Evolutionary conservation across 2,888 invertebrate genomes (phyloP), one percentile per base, ranked within the genome.

Genomic region (Pollenia labialis): DNA sequence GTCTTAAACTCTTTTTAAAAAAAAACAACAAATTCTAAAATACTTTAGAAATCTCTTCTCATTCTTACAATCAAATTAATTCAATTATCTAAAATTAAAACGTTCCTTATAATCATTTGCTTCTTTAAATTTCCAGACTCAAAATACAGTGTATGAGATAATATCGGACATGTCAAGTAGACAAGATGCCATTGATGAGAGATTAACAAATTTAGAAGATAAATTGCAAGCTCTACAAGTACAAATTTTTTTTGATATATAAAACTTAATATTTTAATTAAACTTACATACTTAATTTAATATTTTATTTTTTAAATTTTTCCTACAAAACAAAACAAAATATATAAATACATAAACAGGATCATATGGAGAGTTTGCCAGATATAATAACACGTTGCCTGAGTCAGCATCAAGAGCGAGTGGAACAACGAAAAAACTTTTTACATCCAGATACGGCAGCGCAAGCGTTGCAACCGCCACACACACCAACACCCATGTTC

Each of bases 131-230:
- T 88, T 87, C 23, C 95, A 99, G 99, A 99, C 99, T 89, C 99
- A 99, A 94, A 98, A 98, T 92, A 98, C 98, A 76, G 98, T 99
- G 90, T 99, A 99, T 94, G 99, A 99, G 94, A 97, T 99, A 91
- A 99, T 99, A 89, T 98, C 98, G 81, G 99, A 99, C 91, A 98
- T 99, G 97, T 98, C 98, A 92, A 96, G 97, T 86, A 96, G 98
- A 77, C 99, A 99, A 94, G 98, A 98, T 93, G 96, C 96, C 74
- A 95, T 99, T 90, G 99, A 99, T 94, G 98, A 98, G 94, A 96
- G 99, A 91, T 95, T 99, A 91, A 96, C 97, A 89, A 96, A 97
- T 91, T 95, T 99, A 93, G 99, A 99, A 94, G 98, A 98, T 92
- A 98, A 98, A 94, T 94, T 99, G 91, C 95, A 95, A 89, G 94